Conservation (phyloP, 2,113 vertebrate species). For the Ciconia boyciana region DNA sequence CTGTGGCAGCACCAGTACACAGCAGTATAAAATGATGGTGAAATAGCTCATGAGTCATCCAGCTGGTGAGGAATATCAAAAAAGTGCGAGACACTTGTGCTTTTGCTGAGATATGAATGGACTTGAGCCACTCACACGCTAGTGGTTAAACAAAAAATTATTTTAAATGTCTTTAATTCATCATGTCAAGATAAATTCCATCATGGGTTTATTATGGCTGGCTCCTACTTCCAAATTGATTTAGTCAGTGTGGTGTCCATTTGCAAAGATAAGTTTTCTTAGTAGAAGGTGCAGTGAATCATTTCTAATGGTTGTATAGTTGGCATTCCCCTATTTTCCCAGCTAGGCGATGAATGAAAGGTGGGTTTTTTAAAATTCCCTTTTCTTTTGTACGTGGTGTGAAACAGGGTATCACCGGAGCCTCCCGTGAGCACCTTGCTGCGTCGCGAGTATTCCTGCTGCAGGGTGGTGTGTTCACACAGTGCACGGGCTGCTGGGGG, state of each 20-base stretch:
- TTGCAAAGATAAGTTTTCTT: neutral
- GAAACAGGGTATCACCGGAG: neutral
- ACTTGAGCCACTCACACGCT: neutral
- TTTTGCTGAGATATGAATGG: neutral
- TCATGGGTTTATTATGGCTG: neutral
- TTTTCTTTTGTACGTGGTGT: neutral
- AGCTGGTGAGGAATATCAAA: neutral
- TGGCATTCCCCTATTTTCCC: constrained; percentile 65
- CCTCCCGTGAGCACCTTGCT: neutral
- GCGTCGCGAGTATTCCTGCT: rapidly evolving
- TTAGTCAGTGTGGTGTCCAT: neutral
- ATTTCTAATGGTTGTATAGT: neutral
- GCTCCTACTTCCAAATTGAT: neutral
- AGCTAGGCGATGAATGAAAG: neutral
- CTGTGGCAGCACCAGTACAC: neutral
- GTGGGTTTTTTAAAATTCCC: neutral
- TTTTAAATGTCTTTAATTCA: neutral
- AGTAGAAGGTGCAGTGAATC: neutral
- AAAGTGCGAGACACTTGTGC: neutral
- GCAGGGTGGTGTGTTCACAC: rapidly evolving
- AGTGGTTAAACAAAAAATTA: neutral
- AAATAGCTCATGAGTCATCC: neutral
- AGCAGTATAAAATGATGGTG: neutral
- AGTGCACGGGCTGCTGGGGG: neutral
- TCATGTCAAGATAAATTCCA: neutral